A percentile compares a stretch with the other conserved stretches of the same genome.
Evolutionary conservation across 2,797 vertebrate genomes (phyloP).

Genomic region (Sebastes umbrosus): DNA sequence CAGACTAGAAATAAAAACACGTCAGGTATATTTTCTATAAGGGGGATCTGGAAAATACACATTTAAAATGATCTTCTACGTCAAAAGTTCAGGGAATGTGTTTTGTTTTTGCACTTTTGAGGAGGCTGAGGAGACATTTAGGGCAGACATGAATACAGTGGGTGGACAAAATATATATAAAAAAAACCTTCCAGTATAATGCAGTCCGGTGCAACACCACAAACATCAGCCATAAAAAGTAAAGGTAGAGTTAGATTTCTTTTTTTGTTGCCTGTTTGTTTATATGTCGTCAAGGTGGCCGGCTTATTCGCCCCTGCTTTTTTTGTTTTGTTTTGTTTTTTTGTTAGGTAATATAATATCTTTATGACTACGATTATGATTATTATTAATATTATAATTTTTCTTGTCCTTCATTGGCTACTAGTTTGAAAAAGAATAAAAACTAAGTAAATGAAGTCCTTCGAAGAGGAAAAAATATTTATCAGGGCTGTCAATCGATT

Average conservation of each 20-base stretch:
- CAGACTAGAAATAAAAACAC: constrained; percentile 4
- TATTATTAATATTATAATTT: no score
- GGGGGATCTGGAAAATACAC: neutral
- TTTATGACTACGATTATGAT: no score
- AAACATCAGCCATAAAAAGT: constrained; percentile 4
- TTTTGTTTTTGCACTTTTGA: constrained; percentile 48
- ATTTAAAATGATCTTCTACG: constrained; percentile 8
- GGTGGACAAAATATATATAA: neutral
- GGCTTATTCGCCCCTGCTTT: no score
- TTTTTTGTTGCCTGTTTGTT: neutral
- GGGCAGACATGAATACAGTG: neutral
- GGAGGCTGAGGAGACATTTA: neutral
- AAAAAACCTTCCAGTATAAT: neutral
- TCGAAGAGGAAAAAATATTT: no score
- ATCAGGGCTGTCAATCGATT: no score
- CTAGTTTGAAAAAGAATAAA: no score
- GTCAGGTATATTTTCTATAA: constrained; percentile 41
- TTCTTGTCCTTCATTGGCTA: no score
- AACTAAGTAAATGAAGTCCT: no score
- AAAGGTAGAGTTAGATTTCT: neutral
- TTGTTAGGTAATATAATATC: no score
- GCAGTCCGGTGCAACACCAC: neutral
- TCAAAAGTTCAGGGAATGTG: constrained; percentile 55
- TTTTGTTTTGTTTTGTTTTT: no score
- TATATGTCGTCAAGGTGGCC: no score